Evolutionary conservation across 2,113 vertebrate species (phyloP), one percentile per base, ranked within the genome.

Genomic region (Eleginops maclovinus): DNA sequence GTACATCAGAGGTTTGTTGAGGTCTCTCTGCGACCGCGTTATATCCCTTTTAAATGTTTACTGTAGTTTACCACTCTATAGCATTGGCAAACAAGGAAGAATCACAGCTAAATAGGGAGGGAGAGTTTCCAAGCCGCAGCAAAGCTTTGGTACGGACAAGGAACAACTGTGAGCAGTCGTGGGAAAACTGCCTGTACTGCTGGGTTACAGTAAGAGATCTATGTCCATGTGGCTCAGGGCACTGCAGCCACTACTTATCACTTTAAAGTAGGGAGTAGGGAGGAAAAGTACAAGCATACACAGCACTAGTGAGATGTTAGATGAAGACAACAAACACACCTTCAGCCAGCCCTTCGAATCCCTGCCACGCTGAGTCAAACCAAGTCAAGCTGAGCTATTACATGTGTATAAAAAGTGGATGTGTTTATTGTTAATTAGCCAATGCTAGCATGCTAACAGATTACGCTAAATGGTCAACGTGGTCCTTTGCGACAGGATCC

Each of bases 41-140:
- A 80, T 93, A 89, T 89, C 89, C 92, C 83, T 90, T 93, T 92
- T 92, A 92, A 94, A 93, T 91, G 91, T 93, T 93, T 93, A 93
- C 92, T 92, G 81, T 93, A 91, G 92, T 94, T 87, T 87, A 89
- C 93, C 82, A 90, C 91, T 90, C 82, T 86, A 80, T 84, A 82
- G 77, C 77, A 54, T 72, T 86, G 87, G 89, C 77, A 91, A 91
- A 91, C 83, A 84, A 83, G 78, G 66, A 66, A 81, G 77, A 83
- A 75, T 87, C 69, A 82, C 84, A 82, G 82, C 73, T 73, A 89
- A 89, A 83, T 77, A 81, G 63, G 72, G 67, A 82, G 78, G 71
- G 67, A 79, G 70, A 44, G 14, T 21, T 76, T 93, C 85, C 86
- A 93, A 89, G 60, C 88, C 90, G 0, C 92, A 90, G 85, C 76